phyloP scores from a whole-genome alignment of 2,888 invertebrate species.

The Drosophila paucipuncta region DNA sequence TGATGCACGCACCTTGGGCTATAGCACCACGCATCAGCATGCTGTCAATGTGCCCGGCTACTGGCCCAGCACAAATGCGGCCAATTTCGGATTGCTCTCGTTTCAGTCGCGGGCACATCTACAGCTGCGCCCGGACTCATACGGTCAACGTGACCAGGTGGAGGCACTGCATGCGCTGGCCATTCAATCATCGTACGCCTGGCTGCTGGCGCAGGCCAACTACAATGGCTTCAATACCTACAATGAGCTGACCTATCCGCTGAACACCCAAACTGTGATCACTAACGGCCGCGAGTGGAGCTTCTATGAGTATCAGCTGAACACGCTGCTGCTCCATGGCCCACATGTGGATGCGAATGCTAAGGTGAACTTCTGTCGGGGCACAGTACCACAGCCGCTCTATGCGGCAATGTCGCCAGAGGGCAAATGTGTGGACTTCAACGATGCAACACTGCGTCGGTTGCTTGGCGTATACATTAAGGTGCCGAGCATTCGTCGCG shows the following conservation, averaged over 20 bases:
- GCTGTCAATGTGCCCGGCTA: constrained; percentile 92
- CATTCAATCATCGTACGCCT: constrained; percentile 92
- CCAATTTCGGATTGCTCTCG: constrained; percentile 92
- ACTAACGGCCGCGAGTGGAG: constrained; percentile 95
- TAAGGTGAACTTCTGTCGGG: constrained; percentile 92
- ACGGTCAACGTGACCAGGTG: constrained; percentile 86
- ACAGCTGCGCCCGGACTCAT: constrained; percentile 85
- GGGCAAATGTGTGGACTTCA: constrained; percentile 91
- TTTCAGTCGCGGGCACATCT: constrained; percentile 90
- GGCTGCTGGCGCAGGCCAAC: constrained; percentile 92
- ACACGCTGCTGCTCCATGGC: constrained; percentile 90
- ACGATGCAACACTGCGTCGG: constrained; percentile 91
- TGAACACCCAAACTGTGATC: constrained; percentile 94
- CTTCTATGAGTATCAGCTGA: constrained; percentile 96
- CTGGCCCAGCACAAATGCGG: constrained; percentile 91
- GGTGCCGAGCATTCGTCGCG: constrained; percentile 87
- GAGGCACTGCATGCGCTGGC: constrained; percentile 91
- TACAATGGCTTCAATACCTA: constrained; percentile 95
- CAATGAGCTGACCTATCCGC: constrained; percentile 95
- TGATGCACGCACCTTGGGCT: constrained; percentile 89
- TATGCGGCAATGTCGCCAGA: constrained; percentile 89
- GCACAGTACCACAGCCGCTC: constrained; percentile 89
- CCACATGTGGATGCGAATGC: constrained; percentile 89
- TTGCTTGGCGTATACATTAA: constrained; percentile 92
- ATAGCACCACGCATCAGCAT: constrained; percentile 87